Percentiles rank a stretch among this genome's conserved stretches.
Evolutionary conservation across 2,797 vertebrate species (phyloP).

Genomic region (Tragopan temminckii): DNA sequence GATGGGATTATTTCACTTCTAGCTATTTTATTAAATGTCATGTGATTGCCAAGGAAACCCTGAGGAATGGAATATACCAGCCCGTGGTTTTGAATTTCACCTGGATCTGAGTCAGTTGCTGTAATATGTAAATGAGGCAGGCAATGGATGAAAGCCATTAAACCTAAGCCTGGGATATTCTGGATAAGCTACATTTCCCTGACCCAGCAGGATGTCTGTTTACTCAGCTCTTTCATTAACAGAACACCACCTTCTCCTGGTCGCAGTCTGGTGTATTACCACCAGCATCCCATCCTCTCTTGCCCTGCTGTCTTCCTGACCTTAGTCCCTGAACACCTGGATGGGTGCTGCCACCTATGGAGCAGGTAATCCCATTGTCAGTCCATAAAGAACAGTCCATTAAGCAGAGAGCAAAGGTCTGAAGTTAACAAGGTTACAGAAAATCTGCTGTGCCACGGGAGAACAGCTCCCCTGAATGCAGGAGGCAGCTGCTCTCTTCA

Average conservation of each 20-base stretch:
- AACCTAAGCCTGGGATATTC: neutral
- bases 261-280: rapidly evolving
- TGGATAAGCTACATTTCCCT: neutral
- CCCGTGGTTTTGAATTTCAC: neutral
- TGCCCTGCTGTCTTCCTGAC: neutral
- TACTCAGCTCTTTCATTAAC: neutral
- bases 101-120: neutral
- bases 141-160: neutral
- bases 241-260: neutral
- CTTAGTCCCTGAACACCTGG: neutral
- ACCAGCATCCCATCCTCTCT: neutral
- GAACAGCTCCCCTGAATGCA: neutral
- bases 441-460: neutral
- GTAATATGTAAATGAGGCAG: conserved; percentile 12
- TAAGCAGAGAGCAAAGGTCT: neutral
- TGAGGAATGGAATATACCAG: neutral
- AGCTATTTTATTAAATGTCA: conserved; percentile 16
- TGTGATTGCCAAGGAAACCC: neutral
- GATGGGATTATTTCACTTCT: conserved; percentile 7
- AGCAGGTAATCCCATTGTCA: neutral
- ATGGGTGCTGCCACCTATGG: neutral
- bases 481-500: neutral
- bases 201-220: neutral
- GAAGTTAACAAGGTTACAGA: neutral
- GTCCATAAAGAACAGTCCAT: conserved; percentile 2